These are phyloP conservation scores for Eutolmus rufibarbis DNA, from an alignment of 2,888 invertebrate species.

Conservation along the genomic window DNA sequence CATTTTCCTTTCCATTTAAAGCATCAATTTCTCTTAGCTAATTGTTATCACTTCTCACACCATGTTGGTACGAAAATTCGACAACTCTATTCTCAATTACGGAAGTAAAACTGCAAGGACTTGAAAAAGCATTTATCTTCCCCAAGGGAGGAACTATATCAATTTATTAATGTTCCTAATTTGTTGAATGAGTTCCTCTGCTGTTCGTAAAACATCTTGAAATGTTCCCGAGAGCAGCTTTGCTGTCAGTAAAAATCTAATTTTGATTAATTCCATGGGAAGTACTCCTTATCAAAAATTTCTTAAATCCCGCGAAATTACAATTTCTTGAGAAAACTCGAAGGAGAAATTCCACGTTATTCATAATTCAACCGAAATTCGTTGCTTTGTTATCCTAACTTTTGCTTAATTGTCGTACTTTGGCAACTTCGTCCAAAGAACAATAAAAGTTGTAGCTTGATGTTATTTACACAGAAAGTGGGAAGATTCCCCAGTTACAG, in stretches of 20 bases:
- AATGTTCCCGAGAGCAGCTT: not conserved
- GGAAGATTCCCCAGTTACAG: not conserved
- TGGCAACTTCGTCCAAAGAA: constrained; percentile 19
- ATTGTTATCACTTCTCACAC: not conserved
- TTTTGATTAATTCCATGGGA: not conserved
- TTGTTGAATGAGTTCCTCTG: not conserved
- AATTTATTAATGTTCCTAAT: not conserved
- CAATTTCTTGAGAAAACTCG: not conserved
- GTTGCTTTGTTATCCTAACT: constrained; percentile 18
- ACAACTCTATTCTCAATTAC: not conserved
- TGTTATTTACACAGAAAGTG: constrained; percentile 21
- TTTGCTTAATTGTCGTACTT: constrained; percentile 27
- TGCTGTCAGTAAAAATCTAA: not conserved
- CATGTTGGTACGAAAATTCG: not conserved
- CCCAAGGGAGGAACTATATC: not conserved
- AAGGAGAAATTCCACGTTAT: constrained; percentile 17
- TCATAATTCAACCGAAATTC: constrained; percentile 12
- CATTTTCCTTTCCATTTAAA: not conserved
- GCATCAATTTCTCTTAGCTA: not conserved
- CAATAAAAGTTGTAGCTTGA: constrained; percentile 9
- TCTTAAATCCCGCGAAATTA: constrained; percentile 15
- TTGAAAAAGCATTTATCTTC: not conserved
- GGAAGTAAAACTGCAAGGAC: not conserved
- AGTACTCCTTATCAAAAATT: constrained; percentile 9
- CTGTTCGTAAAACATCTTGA: not conserved